These are phyloP conservation scores for Astur gentilis DNA, from an alignment of 2,113 vertebrate species.

Conservation along the genomic window DNA sequence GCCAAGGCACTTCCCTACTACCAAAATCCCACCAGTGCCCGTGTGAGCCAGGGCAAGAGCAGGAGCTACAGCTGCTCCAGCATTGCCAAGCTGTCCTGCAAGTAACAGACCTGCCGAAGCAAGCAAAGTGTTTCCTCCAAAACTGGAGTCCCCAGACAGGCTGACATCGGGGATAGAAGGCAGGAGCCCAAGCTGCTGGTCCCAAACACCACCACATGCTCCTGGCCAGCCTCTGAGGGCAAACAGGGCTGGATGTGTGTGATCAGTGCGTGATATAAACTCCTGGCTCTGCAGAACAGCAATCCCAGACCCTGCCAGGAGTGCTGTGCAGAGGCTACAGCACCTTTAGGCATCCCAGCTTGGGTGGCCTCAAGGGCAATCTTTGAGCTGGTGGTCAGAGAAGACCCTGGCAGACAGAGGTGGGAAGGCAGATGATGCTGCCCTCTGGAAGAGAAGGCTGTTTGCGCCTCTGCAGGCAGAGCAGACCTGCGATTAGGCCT, in stretches of 20 bases:
- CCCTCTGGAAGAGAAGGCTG: neutral
- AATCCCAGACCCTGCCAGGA: neutral
- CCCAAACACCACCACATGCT: neutral
- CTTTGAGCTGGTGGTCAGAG: neutral
- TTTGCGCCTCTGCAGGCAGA: neutral
- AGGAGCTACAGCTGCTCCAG: neutral
- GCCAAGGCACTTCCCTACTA: neutral
- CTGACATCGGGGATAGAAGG: neutral
- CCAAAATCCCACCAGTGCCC: neutral
- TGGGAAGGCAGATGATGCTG: neutral
- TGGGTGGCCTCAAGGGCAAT: too few relatives aligned
- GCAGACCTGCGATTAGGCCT: neutral
- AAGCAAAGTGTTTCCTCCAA: neutral
- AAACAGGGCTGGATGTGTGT: fast-evolving
- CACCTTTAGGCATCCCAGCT: neutral
- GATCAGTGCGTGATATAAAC: neutral
- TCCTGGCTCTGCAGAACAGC: neutral
- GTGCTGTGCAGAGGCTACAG: fast-evolving
- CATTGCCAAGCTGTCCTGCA: neutral
- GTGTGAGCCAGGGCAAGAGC: neutral
- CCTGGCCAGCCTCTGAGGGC: neutral
- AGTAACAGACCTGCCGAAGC: neutral
- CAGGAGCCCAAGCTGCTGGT: neutral
- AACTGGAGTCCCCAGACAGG: neutral
- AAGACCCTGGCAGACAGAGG: neutral